Evolutionary conservation across 2,888 invertebrate species (phyloP).

Genomic region (Onchidella celtica): DNA sequence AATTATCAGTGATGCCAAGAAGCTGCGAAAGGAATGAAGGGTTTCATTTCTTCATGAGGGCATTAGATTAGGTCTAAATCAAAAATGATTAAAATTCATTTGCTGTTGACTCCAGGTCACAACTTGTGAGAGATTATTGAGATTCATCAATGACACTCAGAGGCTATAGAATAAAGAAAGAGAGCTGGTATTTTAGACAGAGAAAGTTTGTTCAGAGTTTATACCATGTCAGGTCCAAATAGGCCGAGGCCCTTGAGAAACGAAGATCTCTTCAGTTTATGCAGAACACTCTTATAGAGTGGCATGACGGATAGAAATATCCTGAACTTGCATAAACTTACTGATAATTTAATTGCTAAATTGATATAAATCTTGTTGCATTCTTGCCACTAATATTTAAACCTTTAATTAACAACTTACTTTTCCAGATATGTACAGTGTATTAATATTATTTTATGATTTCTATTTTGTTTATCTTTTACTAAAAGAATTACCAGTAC

Average conservation of each 20-base stretch:
- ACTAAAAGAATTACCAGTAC: neutral
- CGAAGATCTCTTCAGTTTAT: neutral
- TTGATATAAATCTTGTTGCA: too few species aligned
- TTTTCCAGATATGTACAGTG: too few species aligned
- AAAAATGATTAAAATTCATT: neutral
- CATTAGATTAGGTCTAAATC: neutral
- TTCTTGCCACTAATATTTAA: too few species aligned
- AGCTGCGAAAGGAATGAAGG: neutral
- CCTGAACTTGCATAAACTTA: neutral
- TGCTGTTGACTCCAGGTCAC: too few species aligned
- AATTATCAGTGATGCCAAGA: neutral
- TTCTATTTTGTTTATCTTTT: neutral
- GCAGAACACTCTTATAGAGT: neutral
- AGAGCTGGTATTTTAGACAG: too few species aligned
- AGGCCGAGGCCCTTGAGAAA: too few species aligned
- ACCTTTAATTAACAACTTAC: too few species aligned
- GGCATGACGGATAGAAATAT: neutral
- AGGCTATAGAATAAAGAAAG: too few species aligned
- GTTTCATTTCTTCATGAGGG: neutral
- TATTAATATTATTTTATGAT: neutral
- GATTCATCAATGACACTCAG: too few species aligned
- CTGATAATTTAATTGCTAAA: neutral
- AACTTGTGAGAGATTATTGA: too few species aligned
- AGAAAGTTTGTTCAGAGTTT: too few species aligned
- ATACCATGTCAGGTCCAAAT: too few species aligned